Evolutionary conservation across 2,113 vertebrate species (phyloP), one percentile per base, ranked within the genome.

Genomic region (Lagopus leucura): DNA sequence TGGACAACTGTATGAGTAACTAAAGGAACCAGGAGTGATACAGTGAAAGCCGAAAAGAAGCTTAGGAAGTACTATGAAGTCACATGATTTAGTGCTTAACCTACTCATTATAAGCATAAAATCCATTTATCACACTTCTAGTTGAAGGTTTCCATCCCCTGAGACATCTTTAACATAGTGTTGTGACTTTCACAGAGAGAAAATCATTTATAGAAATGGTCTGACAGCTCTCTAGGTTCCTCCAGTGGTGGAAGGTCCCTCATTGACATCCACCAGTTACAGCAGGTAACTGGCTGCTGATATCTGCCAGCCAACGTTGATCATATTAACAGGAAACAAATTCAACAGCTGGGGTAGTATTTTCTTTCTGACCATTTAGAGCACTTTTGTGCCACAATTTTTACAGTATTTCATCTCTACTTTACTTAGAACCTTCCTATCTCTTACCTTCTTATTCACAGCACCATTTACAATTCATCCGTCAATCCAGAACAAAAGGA

Each of bases 391-490:
- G 40, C 8, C 6, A 17, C 80, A 55, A 38, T 60, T 73, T 38
- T 7, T 65, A 65, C 5, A 2, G 1, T 28, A 28, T 75, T 34
- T 54, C 12, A 84, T 81, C 86, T 65, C 30, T 85, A 13, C 14
- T 83, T 54, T 15, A 43, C 10, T 54, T 57, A 60, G 13, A 57
- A 5, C 3, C 65, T 15, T 40, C 4, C 8, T 55, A 7, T 45
- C 25, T 85, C 82, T 94, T 45, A 76, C 77, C 71, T 63, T 73
- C 73, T 82, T 77, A 90, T 13, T 7, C 0, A 0, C 6, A 55
- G 67, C 36, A 95, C 85, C 5, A 20, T 86, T 90, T 97, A 90
- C 57, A 98, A 82, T 57, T 98, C 88, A 42, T 90, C 85, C 86
- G 91, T 96, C 78, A 97, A 88, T 92, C 97, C 98, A 82, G 43